phyloP scores from a whole-genome alignment of 1,140 invertebrate genomes.

The Xylocopa sonorina region DNA sequence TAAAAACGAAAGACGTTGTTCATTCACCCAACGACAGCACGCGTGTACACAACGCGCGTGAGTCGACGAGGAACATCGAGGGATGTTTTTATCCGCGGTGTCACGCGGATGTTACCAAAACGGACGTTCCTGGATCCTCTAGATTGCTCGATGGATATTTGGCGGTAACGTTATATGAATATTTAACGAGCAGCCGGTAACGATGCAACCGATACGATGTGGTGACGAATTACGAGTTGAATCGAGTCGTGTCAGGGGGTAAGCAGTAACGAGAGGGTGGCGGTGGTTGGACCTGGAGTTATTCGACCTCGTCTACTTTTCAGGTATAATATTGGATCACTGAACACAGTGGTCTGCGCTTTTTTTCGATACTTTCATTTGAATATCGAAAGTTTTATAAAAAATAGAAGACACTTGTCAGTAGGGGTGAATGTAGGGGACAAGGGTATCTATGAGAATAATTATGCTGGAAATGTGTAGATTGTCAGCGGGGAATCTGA shows the following conservation, averaged over 20 bases:
- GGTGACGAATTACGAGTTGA: neutral
- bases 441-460: too few species aligned
- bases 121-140: conserved; percentile 3
- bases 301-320: neutral
- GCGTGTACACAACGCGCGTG: neutral
- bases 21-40: too few species aligned
- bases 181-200: conserved; percentile 33
- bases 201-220: conserved; percentile 26
- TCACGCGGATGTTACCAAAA: conserved; percentile 22
- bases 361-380: too few species aligned
- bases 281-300: too few species aligned
- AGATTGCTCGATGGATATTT: conserved; percentile 28
- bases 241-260: neutral
- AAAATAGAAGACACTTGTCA: too few species aligned
- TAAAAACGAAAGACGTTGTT: too few species aligned
- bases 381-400: too few species aligned
- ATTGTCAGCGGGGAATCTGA: too few species aligned
- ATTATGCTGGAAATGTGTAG: too few species aligned
- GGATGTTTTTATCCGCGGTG: conserved; percentile 21
- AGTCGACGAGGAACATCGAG: neutral
- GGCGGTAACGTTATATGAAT: conserved; percentile 39
- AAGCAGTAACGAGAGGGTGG: neutral
- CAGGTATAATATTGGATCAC: too few species aligned
- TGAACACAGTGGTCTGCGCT: too few species aligned
- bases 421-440: too few species aligned